phyloP scores from a whole-genome alignment of 2,113 vertebrate species.

The Manacus vitellinus region DNA sequence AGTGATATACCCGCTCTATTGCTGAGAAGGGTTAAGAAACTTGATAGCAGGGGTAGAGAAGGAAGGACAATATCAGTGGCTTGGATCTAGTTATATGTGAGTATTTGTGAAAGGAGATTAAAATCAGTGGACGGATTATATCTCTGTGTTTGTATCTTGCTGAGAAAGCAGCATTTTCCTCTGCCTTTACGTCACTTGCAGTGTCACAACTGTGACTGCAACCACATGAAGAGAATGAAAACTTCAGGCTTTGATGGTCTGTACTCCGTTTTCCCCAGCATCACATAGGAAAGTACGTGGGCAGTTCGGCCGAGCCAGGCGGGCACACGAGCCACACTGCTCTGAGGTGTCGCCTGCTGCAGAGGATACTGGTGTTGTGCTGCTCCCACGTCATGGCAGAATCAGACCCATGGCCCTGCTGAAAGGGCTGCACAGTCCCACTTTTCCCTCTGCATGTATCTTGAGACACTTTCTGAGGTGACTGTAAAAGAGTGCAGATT shows the following conservation, averaged over 20 bases:
- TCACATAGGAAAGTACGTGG: slow-evolving; percentile 22
- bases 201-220: background rate
- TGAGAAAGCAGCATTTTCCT: slow-evolving; percentile 47
- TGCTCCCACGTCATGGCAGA: background rate
- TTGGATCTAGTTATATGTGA: background rate
- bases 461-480: background rate
- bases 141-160: background rate
- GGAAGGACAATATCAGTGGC: background rate
- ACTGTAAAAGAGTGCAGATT: background rate
- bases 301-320: fast-evolving
- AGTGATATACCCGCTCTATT: background rate
- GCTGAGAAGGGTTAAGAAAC: background rate
- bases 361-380: background rate
- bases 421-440: fast-evolving
- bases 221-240: slow-evolving; percentile 48
- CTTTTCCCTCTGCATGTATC: fast-evolving
- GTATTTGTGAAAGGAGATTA: slow-evolving; percentile 17
- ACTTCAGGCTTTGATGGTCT: background rate
- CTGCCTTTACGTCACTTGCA: slow-evolving; percentile 43
- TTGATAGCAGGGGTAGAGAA: background rate
- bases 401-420: background rate
- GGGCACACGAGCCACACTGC: background rate
- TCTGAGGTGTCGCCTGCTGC: background rate
- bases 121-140: slow-evolving; percentile 39
- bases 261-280: background rate